A percentile compares a stretch with the other conserved stretches of the same genome.
Conservation (phyloP, 92 coral and sea anemone genomes). For the Zoanthus solanderi region DNA sequence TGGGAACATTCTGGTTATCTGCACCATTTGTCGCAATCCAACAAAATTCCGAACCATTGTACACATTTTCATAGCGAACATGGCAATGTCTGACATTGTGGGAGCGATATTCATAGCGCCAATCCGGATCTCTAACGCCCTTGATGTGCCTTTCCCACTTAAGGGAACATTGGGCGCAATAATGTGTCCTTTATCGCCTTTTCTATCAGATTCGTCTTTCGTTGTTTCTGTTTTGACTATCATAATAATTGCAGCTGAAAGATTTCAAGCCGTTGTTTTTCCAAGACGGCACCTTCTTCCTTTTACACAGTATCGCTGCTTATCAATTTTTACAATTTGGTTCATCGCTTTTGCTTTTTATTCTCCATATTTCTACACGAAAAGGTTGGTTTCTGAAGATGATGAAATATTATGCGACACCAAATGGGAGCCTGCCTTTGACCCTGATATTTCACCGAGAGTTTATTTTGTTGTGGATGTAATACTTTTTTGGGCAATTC, state of each 20-base stretch:
- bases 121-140: slow-evolving; percentile 10
- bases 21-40: slow-evolving; percentile 20
- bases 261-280: slow-evolving; percentile 22
- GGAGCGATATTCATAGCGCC: slow-evolving; percentile 22
- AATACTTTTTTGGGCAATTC: slow-evolving; percentile 14
- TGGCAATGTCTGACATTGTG: slow-evolving; percentile 28
- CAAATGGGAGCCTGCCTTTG: slow-evolving; percentile 34
- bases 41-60: slow-evolving; percentile 26
- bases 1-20: slow-evolving; percentile 26
- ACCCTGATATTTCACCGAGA: neutral
- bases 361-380: slow-evolving; percentile 15
- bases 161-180: slow-evolving; percentile 5
- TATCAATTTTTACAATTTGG: slow-evolving; percentile 6
- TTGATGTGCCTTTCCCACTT: slow-evolving; percentile 14
- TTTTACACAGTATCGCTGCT: slow-evolving; percentile 18
- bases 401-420: neutral
- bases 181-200: slow-evolving; percentile 28
- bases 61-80: slow-evolving; percentile 29
- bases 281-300: slow-evolving; percentile 18
- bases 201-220: slow-evolving; percentile 17
- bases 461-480: neutral
- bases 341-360: slow-evolving; percentile 4
- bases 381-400: neutral
- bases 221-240: slow-evolving; percentile 35
- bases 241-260: slow-evolving; percentile 23